phyloP scores from a whole-genome alignment of 2,797 vertebrate species.

The Furcifer pardalis region DNA sequence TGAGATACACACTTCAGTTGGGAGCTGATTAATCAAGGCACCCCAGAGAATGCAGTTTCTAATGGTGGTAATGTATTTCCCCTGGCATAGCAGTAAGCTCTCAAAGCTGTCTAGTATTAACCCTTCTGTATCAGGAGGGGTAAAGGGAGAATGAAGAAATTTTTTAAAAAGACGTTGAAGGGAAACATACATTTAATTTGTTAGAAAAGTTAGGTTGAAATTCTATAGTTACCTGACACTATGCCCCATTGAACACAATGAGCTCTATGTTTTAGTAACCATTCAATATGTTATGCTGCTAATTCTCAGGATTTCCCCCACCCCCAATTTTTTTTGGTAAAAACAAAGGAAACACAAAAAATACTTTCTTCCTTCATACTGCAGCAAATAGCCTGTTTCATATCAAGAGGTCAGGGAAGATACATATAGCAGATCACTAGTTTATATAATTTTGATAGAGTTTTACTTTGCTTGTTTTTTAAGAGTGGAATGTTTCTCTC shows the following conservation, averaged over 20 bases:
- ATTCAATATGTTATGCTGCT: not conserved
- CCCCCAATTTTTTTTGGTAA: not conserved
- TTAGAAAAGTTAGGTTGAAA: not conserved
- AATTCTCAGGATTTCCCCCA: not conserved
- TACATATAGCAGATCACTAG: not conserved
- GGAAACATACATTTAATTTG: not conserved
- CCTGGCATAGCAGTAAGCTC: not conserved
- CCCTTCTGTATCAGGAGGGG: not conserved
- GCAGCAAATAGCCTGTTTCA: not conserved
- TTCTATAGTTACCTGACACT: not conserved
- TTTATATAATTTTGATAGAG: not conserved
- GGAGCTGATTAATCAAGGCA: not conserved
- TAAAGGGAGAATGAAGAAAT: not conserved
- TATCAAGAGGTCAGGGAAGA: not conserved
- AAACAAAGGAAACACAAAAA: not conserved
- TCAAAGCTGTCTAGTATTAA: not conserved
- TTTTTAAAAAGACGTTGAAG: not conserved
- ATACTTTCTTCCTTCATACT: not conserved
- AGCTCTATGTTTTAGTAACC: not conserved
- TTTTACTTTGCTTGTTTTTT: not conserved
- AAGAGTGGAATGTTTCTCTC: no score
- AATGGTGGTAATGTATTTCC: not conserved
- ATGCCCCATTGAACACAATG: not conserved
- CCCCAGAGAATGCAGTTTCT: not conserved
- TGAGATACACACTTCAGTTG: constrained; percentile 8